Evolutionary conservation across 2,797 vertebrate species (phyloP).

Genomic region (Pantherophis alleghaniensis): DNA sequence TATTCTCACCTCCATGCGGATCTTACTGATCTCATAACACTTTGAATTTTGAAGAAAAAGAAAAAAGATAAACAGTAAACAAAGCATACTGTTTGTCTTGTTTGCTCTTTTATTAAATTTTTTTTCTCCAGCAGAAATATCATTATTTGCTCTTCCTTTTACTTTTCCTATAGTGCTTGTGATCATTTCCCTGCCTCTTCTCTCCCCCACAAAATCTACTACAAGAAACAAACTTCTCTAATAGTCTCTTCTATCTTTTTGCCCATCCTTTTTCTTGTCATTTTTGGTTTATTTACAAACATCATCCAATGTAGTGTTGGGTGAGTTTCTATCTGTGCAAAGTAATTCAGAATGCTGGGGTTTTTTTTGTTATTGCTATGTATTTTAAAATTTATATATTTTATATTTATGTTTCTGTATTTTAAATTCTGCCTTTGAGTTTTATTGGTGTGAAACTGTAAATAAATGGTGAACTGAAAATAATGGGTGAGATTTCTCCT

Average conservation of each 20-base stretch:
- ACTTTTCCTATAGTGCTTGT: neutral
- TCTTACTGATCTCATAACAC: slow-evolving; percentile 6
- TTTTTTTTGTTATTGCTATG: neutral
- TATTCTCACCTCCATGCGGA: neutral
- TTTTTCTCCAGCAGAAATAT: neutral
- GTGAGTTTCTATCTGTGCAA: neutral
- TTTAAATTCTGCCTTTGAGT: neutral
- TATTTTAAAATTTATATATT: neutral
- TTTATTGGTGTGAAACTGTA: neutral
- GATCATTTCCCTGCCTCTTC: neutral
- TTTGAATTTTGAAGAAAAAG: neutral
- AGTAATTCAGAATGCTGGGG: neutral
- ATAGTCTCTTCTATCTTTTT: neutral
- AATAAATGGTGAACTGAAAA: neutral
- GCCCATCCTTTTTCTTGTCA: neutral
- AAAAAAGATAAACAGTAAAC: neutral
- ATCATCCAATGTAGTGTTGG: neutral
- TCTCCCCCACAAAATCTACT: neutral
- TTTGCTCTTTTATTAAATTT: neutral
- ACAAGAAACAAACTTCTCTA: neutral
- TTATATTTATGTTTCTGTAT: neutral
- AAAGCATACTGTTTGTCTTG: neutral
- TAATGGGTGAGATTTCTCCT: no score
- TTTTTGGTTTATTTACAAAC: neutral
- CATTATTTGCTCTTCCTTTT: neutral